Percentiles rank a stretch among this genome's conserved stretches.
Conservation (phyloP, 2,888 invertebrate species). For the Norana najaformis region DNA sequence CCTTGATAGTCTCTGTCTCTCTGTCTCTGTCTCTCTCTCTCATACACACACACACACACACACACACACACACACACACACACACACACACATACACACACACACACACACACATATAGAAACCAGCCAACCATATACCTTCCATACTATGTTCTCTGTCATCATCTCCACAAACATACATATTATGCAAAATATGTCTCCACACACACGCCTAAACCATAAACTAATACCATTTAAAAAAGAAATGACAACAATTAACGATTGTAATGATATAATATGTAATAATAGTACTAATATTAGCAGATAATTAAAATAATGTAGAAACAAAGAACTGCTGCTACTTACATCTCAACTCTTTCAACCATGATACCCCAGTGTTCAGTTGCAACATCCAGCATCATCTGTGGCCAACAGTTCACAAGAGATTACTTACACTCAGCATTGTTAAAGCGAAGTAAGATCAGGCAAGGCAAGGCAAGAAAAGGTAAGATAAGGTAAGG, state of each 20-base stretch:
- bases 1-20: background rate
- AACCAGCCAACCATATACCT: background rate
- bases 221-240: background rate
- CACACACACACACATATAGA: background rate
- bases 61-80: background rate
- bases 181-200: background rate
- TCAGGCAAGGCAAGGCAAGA: no score
- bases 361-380: constrained; percentile 36
- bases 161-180: background rate
- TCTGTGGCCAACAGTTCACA: constrained; percentile 22
- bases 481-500: background rate
- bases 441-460: background rate
- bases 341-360: constrained; percentile 13
- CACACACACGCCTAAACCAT: background rate
- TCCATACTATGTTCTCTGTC: background rate
- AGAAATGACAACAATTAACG: background rate
- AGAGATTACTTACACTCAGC: background rate
- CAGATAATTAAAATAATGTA: no score
- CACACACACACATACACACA: background rate
- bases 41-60: background rate
- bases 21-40: background rate
- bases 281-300: background rate
- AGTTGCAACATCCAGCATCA: constrained; percentile 37
- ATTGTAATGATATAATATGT: background rate
- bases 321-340: background rate